These are phyloP conservation scores for Pteropus alecto DNA, from an alignment of 2,113 vertebrate species.

Conservation along the genomic window DNA sequence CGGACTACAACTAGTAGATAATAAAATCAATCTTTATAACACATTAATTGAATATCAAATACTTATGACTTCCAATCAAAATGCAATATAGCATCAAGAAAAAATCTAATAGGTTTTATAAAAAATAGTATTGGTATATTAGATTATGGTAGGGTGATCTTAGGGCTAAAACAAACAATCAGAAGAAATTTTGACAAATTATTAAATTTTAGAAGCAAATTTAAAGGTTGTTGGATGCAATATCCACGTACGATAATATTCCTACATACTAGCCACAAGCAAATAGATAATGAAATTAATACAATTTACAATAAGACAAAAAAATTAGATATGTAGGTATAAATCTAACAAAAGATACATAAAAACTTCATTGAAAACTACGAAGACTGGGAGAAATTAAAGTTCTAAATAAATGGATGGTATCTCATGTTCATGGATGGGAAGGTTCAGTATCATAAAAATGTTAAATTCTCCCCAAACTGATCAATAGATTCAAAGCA, in stretches of 20 bases:
- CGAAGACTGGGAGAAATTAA: not conserved
- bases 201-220: slow-evolving; percentile 4
- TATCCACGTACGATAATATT: not conserved
- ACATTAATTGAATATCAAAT: not conserved
- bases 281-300: not conserved
- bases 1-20: not conserved
- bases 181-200: not conserved
- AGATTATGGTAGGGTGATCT: not conserved
- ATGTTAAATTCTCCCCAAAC: not conserved
- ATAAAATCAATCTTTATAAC: not conserved
- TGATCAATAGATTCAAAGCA: not conserved
- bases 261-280: not conserved
- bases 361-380: not conserved
- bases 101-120: not conserved
- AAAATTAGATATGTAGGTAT: not conserved
- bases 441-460: not conserved
- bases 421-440: not conserved
- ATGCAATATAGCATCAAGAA: not conserved
- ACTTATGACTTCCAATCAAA: not conserved
- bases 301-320: not conserved
- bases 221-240: not conserved
- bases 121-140: not conserved
- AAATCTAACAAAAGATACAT: not conserved
- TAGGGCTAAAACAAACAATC: not conserved
- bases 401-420: not conserved